A percentile compares a stretch with the other conserved stretches of the same genome.
These are phyloP conservation scores for Alentia gelatinosa DNA, from an alignment of 2,888 invertebrate species.

Conservation along the genomic window DNA sequence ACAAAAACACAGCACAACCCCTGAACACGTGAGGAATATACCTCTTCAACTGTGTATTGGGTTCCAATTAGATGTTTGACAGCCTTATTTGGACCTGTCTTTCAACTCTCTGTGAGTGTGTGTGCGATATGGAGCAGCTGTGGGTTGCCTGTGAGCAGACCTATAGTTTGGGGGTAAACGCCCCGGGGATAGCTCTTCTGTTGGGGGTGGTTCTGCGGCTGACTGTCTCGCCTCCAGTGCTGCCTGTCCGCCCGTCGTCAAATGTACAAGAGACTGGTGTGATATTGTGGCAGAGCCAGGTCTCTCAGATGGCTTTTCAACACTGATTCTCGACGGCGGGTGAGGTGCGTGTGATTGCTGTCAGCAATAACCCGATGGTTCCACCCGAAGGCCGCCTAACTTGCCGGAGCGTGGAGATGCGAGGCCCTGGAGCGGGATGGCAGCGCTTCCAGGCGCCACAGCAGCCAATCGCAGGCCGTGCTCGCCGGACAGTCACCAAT, in stretches of 20 bases:
- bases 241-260: background rate
- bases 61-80: background rate
- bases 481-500: background rate
- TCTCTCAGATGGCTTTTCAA: background rate
- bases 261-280: too few species aligned
- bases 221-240: background rate
- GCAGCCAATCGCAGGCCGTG: background rate
- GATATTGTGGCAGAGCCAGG: too few species aligned
- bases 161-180: constrained; percentile 22
- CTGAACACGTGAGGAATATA: background rate
- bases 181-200: background rate
- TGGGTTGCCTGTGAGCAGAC: background rate
- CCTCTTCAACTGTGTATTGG: background rate
- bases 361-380: constrained; percentile 17
- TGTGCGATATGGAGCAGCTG: background rate
- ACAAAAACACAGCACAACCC: background rate
- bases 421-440: constrained; percentile 33
- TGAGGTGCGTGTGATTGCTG: constrained; percentile 7
- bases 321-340: background rate
- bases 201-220: background rate
- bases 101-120: background rate
- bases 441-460: background rate
- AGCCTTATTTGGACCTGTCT: background rate
- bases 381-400: background rate
- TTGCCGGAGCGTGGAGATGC: constrained; percentile 24